phyloP scores from a whole-genome alignment of 2,888 invertebrate genomes.

The Drosophila anomalipes region DNA sequence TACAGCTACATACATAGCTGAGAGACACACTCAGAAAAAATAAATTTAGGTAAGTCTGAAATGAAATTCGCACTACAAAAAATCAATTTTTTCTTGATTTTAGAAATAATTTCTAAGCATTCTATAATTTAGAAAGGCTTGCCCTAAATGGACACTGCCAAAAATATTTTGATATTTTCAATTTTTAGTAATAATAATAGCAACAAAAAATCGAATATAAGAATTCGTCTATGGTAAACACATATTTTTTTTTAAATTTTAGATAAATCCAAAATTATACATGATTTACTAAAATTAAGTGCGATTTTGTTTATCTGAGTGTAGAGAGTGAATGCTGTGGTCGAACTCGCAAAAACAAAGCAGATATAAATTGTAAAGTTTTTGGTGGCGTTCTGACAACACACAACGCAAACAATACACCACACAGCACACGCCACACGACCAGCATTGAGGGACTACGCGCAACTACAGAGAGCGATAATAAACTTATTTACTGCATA shows the following conservation, averaged over 20 bases:
- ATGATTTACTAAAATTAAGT: background rate
- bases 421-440: slow-evolving; percentile 1
- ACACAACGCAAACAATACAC: slow-evolving; percentile 8
- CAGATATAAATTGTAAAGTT: slow-evolving; percentile 43
- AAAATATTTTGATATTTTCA: background rate
- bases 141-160: background rate
- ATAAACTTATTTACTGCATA: slow-evolving; percentile 83
- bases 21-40: background rate
- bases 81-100: background rate
- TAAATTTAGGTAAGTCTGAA: background rate
- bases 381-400: slow-evolving; percentile 12
- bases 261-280: background rate
- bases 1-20: background rate
- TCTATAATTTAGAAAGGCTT: background rate
- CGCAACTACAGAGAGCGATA: slow-evolving; percentile 55
- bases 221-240: no score
- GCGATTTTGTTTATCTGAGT: background rate
- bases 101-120: background rate
- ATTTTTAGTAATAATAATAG: background rate
- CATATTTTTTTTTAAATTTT: no score
- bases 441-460: slow-evolving; percentile 32
- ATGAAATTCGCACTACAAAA: background rate
- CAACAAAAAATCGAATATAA: no score
- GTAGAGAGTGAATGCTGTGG: slow-evolving; percentile 1
- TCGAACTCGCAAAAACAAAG: slow-evolving; percentile 30